A percentile compares a stretch with the other conserved stretches of the same genome.
These are phyloP conservation scores for Hippoglossus hippoglossus DNA, from an alignment of 2,797 vertebrate species.

Conservation along the genomic window DNA sequence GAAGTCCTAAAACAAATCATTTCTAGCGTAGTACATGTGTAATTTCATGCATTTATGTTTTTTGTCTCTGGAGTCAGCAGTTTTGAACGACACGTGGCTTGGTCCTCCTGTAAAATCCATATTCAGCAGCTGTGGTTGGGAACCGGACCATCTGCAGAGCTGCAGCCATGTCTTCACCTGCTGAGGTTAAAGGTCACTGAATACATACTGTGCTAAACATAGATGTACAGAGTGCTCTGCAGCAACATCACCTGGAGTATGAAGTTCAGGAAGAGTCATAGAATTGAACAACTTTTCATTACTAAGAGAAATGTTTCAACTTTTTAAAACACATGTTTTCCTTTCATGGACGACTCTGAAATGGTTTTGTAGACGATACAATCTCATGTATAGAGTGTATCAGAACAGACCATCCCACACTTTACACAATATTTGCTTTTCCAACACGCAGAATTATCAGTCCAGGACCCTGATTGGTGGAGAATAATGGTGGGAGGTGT, in stretches of 20 bases:
- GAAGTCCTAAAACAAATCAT: no score
- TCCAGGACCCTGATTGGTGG: background rate
- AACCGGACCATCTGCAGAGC: background rate
- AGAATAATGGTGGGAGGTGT: background rate
- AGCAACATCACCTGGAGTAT: background rate
- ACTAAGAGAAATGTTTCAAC: no score
- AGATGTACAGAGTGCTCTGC: background rate
- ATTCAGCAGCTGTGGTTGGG: background rate
- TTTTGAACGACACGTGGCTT: background rate
- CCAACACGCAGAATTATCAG: background rate
- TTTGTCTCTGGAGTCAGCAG: no score
- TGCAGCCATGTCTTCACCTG: background rate
- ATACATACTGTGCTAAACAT: background rate
- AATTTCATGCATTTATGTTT: no score
- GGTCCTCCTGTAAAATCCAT: background rate
- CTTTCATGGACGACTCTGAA: no score
- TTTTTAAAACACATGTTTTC: background rate
- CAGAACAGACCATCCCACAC: background rate
- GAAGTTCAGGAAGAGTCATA: background rate
- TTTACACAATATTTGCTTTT: background rate
- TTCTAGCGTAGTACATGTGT: no score
- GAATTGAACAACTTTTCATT: no score
- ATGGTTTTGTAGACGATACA: no score
- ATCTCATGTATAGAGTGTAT: background rate
- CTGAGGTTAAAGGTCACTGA: background rate